Percentiles rank a stretch among this genome's conserved stretches.
Evolutionary conservation across 2,797 vertebrate species (phyloP).

Genomic region (Gorsachius magnificus): DNA sequence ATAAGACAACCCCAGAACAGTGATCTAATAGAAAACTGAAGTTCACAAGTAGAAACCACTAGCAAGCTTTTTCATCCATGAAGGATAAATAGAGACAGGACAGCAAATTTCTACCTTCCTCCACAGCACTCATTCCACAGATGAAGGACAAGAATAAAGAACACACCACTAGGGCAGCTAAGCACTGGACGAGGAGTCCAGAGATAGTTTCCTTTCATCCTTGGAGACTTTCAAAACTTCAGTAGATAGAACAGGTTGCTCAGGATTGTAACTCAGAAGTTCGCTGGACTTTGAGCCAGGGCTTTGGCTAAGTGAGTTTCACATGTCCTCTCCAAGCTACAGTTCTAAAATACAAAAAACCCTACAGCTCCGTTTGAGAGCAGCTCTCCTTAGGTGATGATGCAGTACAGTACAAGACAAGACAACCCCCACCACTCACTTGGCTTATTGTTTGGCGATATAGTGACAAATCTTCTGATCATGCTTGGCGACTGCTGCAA

Average conservation of each 20-base stretch:
- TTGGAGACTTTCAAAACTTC: neutral
- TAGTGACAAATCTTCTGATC: constrained; percentile 96
- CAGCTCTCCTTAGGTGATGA: neutral
- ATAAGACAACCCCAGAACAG: neutral
- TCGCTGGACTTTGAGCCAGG: neutral
- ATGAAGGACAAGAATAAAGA: neutral
- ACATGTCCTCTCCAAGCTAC: neutral
- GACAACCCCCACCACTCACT: constrained; percentile 79
- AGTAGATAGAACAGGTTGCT: neutral
- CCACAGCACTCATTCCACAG: neutral
- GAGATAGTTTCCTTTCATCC: neutral
- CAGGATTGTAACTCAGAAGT: neutral
- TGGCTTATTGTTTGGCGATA: constrained; percentile 96
- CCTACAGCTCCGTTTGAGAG: neutral
- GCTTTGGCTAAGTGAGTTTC: neutral
- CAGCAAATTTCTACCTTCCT: neutral
- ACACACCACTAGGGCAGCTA: neutral
- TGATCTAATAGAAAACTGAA: neutral
- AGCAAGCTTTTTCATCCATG: neutral
- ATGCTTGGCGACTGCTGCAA: constrained; percentile 97
- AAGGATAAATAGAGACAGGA: neutral
- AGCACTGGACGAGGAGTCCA: neutral
- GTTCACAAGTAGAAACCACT: neutral
- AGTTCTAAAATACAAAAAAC: neutral
- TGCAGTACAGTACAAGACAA: neutral